phyloP scores from a whole-genome alignment of 64 coral and sea anemone genomes.

The Platygyra sinensis region DNA sequence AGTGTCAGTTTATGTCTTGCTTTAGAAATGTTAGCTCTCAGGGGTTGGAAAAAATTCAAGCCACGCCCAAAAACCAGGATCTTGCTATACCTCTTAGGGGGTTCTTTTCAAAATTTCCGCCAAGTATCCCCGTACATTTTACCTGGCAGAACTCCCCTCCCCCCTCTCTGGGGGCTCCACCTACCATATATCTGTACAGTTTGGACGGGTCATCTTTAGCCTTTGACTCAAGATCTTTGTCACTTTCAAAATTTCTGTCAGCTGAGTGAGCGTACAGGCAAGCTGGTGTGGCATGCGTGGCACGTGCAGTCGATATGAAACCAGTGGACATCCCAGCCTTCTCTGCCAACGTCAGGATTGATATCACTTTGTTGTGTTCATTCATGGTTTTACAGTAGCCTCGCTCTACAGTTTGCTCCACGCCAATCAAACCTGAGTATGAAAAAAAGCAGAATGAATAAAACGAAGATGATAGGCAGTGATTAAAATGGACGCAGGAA shows the following conservation, averaged over 20 bases:
- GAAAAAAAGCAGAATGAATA: background rate
- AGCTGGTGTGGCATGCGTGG: constrained; percentile 85
- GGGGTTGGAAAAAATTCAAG: too few relatives aligned
- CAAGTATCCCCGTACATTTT: too few relatives aligned
- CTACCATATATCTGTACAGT: constrained; percentile 90
- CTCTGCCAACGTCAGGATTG: constrained; percentile 80
- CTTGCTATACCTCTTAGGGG: too few relatives aligned
- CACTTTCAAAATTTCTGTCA: constrained; percentile 70
- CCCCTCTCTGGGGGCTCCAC: too few relatives aligned
- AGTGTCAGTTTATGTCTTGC: too few relatives aligned
- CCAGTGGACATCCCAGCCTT: constrained; percentile 93
- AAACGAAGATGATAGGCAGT: background rate
- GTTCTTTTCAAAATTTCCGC: too few relatives aligned
- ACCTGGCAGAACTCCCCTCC: too few relatives aligned
- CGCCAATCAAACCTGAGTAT: constrained; percentile 60
- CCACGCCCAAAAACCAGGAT: too few relatives aligned
- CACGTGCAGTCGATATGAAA: constrained; percentile 80
- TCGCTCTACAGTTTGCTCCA: constrained; percentile 50
- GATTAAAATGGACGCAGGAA: too few relatives aligned
- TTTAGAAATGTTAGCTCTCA: too few relatives aligned
- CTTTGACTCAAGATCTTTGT: background rate
- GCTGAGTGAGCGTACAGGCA: constrained; percentile 70
- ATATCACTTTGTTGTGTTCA: constrained; percentile 75
- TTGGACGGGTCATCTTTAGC: constrained; percentile 65
- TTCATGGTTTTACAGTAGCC: constrained; percentile 63